phyloP scores from a whole-genome alignment of 1,140 invertebrate species.

The Caenorhabditis elegans region WBcel235 BX284602.5:5793001-5793500 shows the following conservation, averaged over 20 bases:
- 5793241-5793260: conserved; percentile 56
- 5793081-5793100: conserved; percentile 54
- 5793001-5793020: conserved; percentile 62
- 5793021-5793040: conserved; percentile 60
- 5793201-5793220: conserved; percentile 53
- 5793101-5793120: conserved; percentile 39
- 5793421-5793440: conserved; percentile 6
- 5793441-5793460: no score
- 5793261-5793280: conserved; percentile 67
- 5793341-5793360: no score
- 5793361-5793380: no score
- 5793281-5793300: conserved; percentile 57
- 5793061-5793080: conserved; percentile 57
- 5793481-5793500: no score
- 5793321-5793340: conserved; percentile 53
- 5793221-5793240: not conserved
- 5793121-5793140: conserved; percentile 14
- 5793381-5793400: no score
- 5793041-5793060: conserved; percentile 55
- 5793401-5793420: no score
- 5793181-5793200: conserved; percentile 63
- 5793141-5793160: conserved; percentile 57
- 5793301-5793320: conserved; percentile 59
- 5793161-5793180: conserved; percentile 55
- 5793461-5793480: no score